Evolutionary conservation across 2,113 vertebrate species (phyloP), one percentile per base, ranked within the genome.

Genomic region (Plotosus lineatus): DNA sequence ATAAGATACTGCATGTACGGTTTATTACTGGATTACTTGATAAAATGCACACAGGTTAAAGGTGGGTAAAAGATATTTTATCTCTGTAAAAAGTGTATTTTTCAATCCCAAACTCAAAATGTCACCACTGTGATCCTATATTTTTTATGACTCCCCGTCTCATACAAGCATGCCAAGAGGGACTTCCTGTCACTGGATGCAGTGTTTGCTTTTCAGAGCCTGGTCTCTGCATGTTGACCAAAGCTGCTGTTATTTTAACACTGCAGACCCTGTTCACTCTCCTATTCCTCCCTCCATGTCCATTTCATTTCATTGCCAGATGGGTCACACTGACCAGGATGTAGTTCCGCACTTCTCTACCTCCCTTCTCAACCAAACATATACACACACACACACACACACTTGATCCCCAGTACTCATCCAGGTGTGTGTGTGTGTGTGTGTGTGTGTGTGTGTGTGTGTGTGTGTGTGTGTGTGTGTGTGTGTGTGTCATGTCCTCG

Each of bases 131-230:
- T n/a, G n/a, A n/a, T n/a, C n/a, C n/a, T n/a, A 8, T 53, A 56
- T 21, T 31, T 55, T 46, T n/a, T 68, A 9, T 65, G 17, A 26
- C 46, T 65, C 44, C 75, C 75, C 31, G 33, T 38, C 50, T 71
- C 68, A 90, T 90, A 91, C 90, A 89, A 90, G 81, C 81, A 15
- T 75, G 90, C 87, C 69, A 90, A 90, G 89, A 89, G 51, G 21
- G 89, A 66, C 90, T 94, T 94, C 93, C 93, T 92, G 92, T 86
- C 84, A 83, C 87, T 92, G 87, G 84, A 89, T 88, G 88, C 89
- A 84, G 88, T 92, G 90, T 94, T 94, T 94, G 90, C 92, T 92
- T 94, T 93, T 88, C 85, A 75, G 89, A 91, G 88, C 88, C 84
- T 53, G 85, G 88, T 91, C 90, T 86, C 90, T 89, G 89, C 86